Evolutionary conservation across 2,797 vertebrate genomes (phyloP), one percentile per base, ranked within the genome.

Genomic region (Galaxias olidus): DNA sequence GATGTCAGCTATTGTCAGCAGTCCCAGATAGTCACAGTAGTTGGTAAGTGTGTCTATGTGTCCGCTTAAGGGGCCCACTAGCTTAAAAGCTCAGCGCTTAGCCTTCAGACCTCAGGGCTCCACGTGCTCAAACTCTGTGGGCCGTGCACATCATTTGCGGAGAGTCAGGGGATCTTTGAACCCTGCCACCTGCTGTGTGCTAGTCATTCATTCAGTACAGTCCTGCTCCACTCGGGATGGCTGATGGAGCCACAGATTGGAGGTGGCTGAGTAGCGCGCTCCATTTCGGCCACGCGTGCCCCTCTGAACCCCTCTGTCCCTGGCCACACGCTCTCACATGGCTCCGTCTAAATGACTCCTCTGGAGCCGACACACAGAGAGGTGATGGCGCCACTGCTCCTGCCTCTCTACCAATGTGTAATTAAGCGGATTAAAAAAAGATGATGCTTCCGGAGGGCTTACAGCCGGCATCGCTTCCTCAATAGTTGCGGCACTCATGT

Each of bases 401-500:
- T 30, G 3, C 30, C 30, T 3, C 2, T 30, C 30, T 30, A 30
- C 30, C 30, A 6, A 30, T 6, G 30, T 30, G 30, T 30, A 30
- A 30, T 30, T 30, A 30, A 30, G 30, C 30, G 30, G 30, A 30
- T 30, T 30, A 2, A 30, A 30, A 30, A 30, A 30, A 30, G 30
- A 30, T 30, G 68, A 72, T 63, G 53, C 61, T 55, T 59, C 4
- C 19, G 50, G 56, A 43, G 60, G 19, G n/a, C 7, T 13, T 9
- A 15, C 53, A 63, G 17, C 57, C 63, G 30, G 19, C 51, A 19
- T 50, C 50, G 59, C 49, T 78, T 83, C 75, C 49, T 84, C 59
- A 77, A 84, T 73, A 80, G 79, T 84, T 75, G 85, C 82, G 83
- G 82, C 67, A 6, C 74, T 85, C 77, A 74, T 58, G 59, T 79